phyloP scores from a whole-genome alignment of 2,113 vertebrate genomes.

The Xiphorhynchus elegans region DNA sequence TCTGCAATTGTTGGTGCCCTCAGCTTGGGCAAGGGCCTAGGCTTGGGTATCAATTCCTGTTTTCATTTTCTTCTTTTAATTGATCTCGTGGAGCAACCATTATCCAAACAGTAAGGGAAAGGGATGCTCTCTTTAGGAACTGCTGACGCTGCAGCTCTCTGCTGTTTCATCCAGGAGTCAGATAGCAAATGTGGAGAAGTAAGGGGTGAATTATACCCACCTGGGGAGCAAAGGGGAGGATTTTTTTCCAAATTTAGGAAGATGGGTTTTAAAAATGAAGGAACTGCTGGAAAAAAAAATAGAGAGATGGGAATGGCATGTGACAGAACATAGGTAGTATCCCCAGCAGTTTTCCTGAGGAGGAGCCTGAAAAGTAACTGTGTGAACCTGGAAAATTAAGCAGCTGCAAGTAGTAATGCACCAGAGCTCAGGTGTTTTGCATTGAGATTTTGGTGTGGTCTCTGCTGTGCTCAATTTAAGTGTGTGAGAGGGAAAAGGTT shows the following conservation, averaged over 20 bases:
- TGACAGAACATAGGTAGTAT: neutral
- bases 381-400: neutral
- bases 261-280: neutral
- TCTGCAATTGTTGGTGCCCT: constrained; percentile 25
- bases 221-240: neutral
- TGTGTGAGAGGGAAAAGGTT: neutral
- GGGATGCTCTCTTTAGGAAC: constrained; percentile 14
- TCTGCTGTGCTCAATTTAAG: neutral
- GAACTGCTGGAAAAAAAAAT: neutral
- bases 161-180: constrained; percentile 14
- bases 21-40: neutral
- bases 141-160: constrained; percentile 8
- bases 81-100: constrained; percentile 6
- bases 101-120: constrained; percentile 21
- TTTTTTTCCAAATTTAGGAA: neutral
- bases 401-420: neutral
- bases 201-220: constrained; percentile 14
- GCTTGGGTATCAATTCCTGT: constrained; percentile 21
- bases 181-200: neutral
- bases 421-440: neutral
- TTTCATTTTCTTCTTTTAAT: constrained; percentile 52
- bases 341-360: neutral
- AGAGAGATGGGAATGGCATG: neutral
- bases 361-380: neutral
- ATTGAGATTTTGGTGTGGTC: neutral